Evolutionary conservation across 2,113 vertebrate genomes (phyloP), one percentile per base, ranked within the genome.

Genomic region (Hippotragus niger): DNA sequence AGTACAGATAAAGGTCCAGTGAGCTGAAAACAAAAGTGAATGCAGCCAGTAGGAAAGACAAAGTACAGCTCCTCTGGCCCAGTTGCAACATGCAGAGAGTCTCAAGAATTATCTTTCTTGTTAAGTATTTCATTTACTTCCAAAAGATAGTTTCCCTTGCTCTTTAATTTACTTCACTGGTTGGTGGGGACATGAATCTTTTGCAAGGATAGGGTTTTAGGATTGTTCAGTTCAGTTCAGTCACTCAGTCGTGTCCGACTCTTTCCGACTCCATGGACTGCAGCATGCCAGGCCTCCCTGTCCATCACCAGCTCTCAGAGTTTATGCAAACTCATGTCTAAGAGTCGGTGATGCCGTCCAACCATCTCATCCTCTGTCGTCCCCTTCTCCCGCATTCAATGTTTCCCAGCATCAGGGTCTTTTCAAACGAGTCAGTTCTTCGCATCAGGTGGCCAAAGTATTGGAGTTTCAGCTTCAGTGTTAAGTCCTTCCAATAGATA

Each of bases 111-210:
- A 43, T 85, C 58, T 94, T 92, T 40, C 25, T 25, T 10, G 4
- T 90, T 95, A 96, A 82, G 17, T 80, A 36, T 92, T 97, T 82
- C 52, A 88, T 36, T 33, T 88, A 36, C 55, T 60, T 80, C 95
- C 81, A 2, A 88, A 71, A 94, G 60, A 80, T 2, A 62, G 52
- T 83, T 92, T n/a, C 5, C 16, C 31, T 95, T 95, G 4, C 62
- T 96, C 29, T 9, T 91, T 36, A 87, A 85, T 76, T 94, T 97
- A 95, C 8, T 88, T 91, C 33, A 62, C 1, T 13, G 16, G 21
- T 76, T 52, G 23, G 55, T 87, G 92, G 74, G 33, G 31, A 62
- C 7, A 0, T 47, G 36, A 81, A 71, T 55, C 45, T 84, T 62
- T 76, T 95, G 52, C 3, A 86, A 97, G 27, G 16, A 88, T 67